Percentiles rank a stretch among this genome's conserved stretches.
These are phyloP conservation scores for Apteryx mantelli DNA, from an alignment of 2,113 vertebrate genomes.

Conservation along the genomic window DNA sequence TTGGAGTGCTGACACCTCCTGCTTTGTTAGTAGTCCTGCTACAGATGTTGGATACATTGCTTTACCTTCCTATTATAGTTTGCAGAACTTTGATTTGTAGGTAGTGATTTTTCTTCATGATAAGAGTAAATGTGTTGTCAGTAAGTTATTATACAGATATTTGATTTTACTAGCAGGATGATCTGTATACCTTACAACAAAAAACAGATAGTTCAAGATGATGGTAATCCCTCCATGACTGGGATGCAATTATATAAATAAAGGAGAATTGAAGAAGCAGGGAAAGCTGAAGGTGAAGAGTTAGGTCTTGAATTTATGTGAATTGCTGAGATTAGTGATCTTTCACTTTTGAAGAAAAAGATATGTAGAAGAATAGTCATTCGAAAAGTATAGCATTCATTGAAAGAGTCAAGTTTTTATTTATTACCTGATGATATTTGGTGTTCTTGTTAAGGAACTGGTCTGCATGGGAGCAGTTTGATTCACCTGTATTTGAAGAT, in stretches of 20 bases:
- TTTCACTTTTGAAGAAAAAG: not conserved
- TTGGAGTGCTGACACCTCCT: not conserved
- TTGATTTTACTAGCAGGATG: not conserved
- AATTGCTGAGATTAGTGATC: not conserved
- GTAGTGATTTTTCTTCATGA: not conserved
- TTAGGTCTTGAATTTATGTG: not conserved
- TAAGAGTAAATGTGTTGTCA: not conserved
- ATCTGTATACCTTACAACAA: not conserved
- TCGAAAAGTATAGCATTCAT: not conserved
- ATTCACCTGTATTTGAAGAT: not conserved
- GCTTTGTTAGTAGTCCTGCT: not conserved
- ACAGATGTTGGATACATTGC: not conserved
- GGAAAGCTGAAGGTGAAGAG: not conserved
- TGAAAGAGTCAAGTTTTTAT: not conserved
- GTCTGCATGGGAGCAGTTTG: not conserved
- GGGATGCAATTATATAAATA: not conserved
- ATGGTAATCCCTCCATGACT: not conserved
- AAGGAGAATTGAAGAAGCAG: not conserved
- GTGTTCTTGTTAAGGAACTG: not conserved
- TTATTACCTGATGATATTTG: not conserved
- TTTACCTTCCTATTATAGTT: not conserved
- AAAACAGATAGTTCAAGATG: not conserved
- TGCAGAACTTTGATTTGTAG: not conserved
- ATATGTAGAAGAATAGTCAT: not conserved
- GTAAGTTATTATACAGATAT: not conserved